Evolutionary conservation across 2,113 vertebrate species (phyloP).

Genomic region (Nettapus auritus): DNA sequence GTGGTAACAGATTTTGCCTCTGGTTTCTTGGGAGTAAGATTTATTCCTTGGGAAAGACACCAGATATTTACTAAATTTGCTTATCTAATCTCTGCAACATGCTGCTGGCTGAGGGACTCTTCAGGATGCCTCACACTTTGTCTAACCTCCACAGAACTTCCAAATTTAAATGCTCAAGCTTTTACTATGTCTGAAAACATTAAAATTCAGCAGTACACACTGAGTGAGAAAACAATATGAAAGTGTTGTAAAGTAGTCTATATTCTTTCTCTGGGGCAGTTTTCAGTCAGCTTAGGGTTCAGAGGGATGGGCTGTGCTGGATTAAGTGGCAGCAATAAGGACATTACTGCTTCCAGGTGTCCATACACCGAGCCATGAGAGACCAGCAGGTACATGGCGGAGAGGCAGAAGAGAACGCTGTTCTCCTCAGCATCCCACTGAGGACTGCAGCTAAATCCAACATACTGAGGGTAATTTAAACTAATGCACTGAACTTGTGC

Average conservation of each 20-base stretch:
- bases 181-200: neutral
- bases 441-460: neutral
- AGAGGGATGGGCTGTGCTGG: neutral
- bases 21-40: neutral
- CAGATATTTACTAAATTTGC: neutral
- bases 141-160: neutral
- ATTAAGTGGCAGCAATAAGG: neutral
- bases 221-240: neutral
- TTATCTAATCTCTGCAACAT: neutral
- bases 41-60: neutral
- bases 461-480: neutral
- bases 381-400: neutral
- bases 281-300: neutral
- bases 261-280: neutral
- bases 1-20: neutral
- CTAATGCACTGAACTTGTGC: neutral
- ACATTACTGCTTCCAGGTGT: neutral
- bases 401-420: neutral
- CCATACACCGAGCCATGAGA: fast-evolving
- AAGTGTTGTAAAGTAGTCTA: neutral
- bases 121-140: neutral
- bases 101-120: neutral
- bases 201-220: neutral
- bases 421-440: neutral
- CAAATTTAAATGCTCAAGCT: neutral